These are phyloP conservation scores for Lasioglossum villosulum DNA, from an alignment of 2,888 invertebrate genomes.

Conservation along the genomic window DNA sequence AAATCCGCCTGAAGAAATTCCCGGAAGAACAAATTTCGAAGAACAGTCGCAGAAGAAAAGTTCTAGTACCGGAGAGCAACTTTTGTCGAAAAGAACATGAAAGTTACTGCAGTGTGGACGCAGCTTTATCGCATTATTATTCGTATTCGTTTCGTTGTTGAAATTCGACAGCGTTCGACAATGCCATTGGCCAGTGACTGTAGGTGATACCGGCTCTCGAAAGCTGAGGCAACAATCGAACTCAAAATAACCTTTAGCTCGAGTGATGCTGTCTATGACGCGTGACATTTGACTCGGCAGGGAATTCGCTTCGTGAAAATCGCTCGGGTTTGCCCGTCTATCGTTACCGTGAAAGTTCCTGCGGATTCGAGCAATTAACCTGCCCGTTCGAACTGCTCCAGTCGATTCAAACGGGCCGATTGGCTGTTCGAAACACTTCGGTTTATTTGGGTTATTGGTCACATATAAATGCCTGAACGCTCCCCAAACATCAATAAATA, in stretches of 20 bases:
- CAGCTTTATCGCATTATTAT: too few relatives aligned
- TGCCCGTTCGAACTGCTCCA: background rate
- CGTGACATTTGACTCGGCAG: constrained; percentile 4
- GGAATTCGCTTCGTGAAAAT: constrained; percentile 1
- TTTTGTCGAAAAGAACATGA: too few relatives aligned
- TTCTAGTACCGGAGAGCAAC: too few relatives aligned
- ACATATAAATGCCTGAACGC: too few relatives aligned
- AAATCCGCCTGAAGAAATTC: background rate
- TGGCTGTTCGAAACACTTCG: too few relatives aligned
- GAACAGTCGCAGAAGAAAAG: background rate
- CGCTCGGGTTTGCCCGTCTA: background rate
- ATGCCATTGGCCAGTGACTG: background rate
- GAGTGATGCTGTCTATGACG: background rate
- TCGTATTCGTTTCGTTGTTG: background rate
- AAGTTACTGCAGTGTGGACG: too few relatives aligned
- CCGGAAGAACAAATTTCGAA: background rate
- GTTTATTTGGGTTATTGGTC: too few relatives aligned
- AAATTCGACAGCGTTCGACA: background rate
- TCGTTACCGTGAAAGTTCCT: background rate
- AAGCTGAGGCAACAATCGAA: background rate
- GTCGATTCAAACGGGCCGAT: background rate
- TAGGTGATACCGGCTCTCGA: background rate
- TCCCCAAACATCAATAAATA: too few relatives aligned
- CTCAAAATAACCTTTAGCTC: background rate
- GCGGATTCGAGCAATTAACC: constrained; percentile 1